Evolutionary conservation across 2,888 invertebrate species (phyloP).

Genomic region (Morpho helenor): DNA sequence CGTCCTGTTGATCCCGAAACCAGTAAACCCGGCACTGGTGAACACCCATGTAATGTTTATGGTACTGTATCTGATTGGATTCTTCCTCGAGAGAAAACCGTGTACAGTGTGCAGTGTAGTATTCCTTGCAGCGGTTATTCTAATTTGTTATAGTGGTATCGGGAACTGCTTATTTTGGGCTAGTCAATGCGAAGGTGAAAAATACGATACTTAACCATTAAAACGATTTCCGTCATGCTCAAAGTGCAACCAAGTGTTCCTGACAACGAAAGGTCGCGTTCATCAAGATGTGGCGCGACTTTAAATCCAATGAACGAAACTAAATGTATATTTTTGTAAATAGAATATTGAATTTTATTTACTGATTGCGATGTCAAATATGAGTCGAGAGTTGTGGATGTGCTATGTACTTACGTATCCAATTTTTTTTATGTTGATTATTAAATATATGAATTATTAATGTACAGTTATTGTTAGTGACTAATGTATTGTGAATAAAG

Average conservation of each 20-base stretch:
- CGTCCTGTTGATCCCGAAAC: constrained; percentile 97
- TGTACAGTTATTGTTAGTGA: constrained; percentile 57
- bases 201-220: constrained; percentile 72
- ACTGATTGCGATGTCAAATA: constrained; percentile 27
- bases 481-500: constrained; percentile 23
- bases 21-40: constrained; percentile 96
- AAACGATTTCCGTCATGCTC: constrained; percentile 51
- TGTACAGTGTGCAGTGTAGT: constrained; percentile 98
- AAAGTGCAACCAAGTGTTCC: constrained; percentile 53
- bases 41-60: constrained; percentile 99
- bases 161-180: constrained; percentile 97
- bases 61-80: constrained; percentile 96
- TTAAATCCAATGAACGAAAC: constrained; percentile 22
- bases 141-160: constrained; percentile 97
- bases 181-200: constrained; percentile 85
- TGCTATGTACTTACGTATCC: constrained; percentile 63
- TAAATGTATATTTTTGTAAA: constrained; percentile 60
- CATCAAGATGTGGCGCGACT: neutral
- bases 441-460: constrained; percentile 45
- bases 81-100: constrained; percentile 96
- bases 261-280: constrained; percentile 32
- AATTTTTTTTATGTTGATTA: constrained; percentile 49
- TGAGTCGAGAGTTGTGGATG: constrained; percentile 15
- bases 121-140: constrained; percentile 94
- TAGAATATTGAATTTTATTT: constrained; percentile 42